Evolutionary conservation across 2,888 invertebrate genomes (phyloP), one percentile per base, ranked within the genome.

Genomic region (Metellina segmentata): DNA sequence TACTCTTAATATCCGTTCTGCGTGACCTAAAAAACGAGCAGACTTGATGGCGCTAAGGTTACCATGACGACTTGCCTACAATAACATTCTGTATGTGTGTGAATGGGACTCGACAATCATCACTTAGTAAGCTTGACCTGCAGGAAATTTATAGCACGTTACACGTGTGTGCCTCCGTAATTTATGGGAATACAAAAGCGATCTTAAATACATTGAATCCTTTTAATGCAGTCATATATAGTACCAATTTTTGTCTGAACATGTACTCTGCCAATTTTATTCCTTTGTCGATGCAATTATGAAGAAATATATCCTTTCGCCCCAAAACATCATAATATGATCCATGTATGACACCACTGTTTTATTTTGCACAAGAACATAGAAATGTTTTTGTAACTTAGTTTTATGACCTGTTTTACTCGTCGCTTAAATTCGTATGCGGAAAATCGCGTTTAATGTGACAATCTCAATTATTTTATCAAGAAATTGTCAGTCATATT

Each of bases 41-140:
- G 87, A 79, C 87, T 81, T 87, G 16, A 82, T 74, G 89, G 77
- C 89, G 77, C 82, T 77, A 9, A 49, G 20, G 89, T 89, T 69
- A 8, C 77, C 70, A 89, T 89, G 70, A 52, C 51, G 52, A 89
- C 89, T 19, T 49, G 48, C 53, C 52, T 53, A 72, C 85, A 85
- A 85, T 75, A 75, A 74, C 85, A 75, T 75, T 69, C 85, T 85
- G n/a, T n/a, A n/a, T n/a, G n/a, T n/a, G n/a, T n/a, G n/a, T n/a
- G 61, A 85, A 85, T 85, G 75, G 75, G 53, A 52, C 53, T 85
- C 34, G 16, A 85, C 85, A 85, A 72, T 85, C 85, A 75, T 74
- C 85, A 75, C 85, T 85, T 75, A 51, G 85, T 49, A 74, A 74
- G 53, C 61, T 75, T 74, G 48, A 74, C 74, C 53, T 6, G 75